These are phyloP conservation scores for Peucedramus taeniatus DNA, from an alignment of 2,113 vertebrate species.

Conservation along the genomic window DNA sequence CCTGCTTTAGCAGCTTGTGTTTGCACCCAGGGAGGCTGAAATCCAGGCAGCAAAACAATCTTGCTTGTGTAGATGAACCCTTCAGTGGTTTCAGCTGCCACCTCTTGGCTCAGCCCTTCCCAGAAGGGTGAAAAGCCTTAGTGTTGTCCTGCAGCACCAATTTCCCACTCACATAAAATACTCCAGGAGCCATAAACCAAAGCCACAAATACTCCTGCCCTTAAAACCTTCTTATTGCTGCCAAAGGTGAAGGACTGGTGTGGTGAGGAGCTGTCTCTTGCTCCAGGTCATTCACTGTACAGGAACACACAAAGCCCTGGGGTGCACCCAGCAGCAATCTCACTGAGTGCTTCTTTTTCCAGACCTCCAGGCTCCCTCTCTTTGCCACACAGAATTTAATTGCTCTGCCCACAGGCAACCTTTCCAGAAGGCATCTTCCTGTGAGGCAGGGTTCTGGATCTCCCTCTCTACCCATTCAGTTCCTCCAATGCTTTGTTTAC, in stretches of 20 bases:
- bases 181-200: not conserved
- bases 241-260: not conserved
- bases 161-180: not conserved
- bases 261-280: not conserved
- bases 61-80: not conserved
- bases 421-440: not conserved
- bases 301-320: not conserved
- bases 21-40: not conserved
- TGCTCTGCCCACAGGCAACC: not conserved
- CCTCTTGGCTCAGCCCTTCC: not conserved
- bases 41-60: not conserved
- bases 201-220: not conserved
- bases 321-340: not conserved
- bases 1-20: not conserved
- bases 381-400: not conserved
- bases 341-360: not conserved
- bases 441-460: not conserved
- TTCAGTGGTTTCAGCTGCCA: not conserved
- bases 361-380: not conserved
- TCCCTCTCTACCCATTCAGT: not conserved
- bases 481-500: not conserved
- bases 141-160: not conserved
- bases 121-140: not conserved
- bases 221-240: not conserved
- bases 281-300: not conserved